phyloP scores from a whole-genome alignment of 2,888 invertebrate species.

The Hedychridium roseum region DNA sequence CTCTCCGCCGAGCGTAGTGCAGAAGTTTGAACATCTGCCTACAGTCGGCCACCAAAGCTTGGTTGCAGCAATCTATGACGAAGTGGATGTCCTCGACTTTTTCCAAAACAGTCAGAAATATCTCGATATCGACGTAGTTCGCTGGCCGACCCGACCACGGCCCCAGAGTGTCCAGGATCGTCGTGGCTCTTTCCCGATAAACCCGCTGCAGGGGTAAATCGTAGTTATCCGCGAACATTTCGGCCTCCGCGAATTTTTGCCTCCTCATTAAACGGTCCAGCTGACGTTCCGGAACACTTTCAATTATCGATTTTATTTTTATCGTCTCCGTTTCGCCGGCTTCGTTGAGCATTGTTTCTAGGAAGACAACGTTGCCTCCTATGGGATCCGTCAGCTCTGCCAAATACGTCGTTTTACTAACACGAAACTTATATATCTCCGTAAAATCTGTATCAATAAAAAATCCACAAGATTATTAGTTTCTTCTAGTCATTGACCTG shows the following conservation, averaged over 20 bases:
- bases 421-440: no score
- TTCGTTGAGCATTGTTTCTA: slow-evolving; percentile 48
- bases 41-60: slow-evolving; percentile 54
- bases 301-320: slow-evolving; percentile 56
- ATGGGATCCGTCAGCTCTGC: slow-evolving; percentile 43
- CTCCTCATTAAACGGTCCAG: slow-evolving; percentile 63
- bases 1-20: slow-evolving; percentile 54
- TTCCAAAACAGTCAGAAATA: slow-evolving; percentile 60
- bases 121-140: slow-evolving; percentile 49
- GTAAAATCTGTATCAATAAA: no score
- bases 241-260: slow-evolving; percentile 65
- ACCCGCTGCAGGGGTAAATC: slow-evolving; percentile 60
- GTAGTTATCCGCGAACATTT: slow-evolving; percentile 63
- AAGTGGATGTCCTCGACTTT: slow-evolving; percentile 63
- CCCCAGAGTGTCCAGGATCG: slow-evolving; percentile 53
- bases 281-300: slow-evolving; percentile 64
- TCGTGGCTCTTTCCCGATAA: slow-evolving; percentile 62
- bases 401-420: slow-evolving; percentile 46
- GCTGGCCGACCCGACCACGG: slow-evolving; percentile 42
- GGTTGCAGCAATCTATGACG: slow-evolving; percentile 63
- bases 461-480: no score
- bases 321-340: slow-evolving; percentile 45
- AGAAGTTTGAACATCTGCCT: slow-evolving; percentile 51
- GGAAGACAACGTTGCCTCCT: slow-evolving; percentile 51
- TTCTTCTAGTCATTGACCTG: no score